These are phyloP conservation scores for Gulo gulo DNA, from an alignment of 2,113 vertebrate species.

Conservation along the genomic window DNA sequence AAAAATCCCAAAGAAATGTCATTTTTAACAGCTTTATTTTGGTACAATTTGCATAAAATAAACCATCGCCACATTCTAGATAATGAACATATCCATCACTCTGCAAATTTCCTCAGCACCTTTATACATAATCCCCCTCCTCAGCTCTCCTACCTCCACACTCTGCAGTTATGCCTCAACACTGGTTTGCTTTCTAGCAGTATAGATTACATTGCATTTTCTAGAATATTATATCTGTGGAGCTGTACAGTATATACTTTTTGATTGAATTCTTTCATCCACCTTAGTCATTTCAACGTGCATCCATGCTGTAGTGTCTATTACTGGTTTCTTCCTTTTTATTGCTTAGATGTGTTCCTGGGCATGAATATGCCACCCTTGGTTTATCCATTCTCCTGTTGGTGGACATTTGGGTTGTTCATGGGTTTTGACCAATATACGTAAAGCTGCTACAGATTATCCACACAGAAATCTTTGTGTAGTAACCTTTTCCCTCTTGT, in stretches of 20 bases:
- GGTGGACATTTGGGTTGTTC: not conserved
- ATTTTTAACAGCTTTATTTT: not conserved
- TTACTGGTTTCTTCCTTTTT: not conserved
- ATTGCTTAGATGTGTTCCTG: not conserved
- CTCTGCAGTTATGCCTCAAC: not conserved
- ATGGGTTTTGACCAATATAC: not conserved
- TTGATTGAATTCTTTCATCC: not conserved
- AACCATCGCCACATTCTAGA: not conserved
- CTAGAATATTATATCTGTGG: not conserved
- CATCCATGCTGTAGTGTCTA: not conserved
- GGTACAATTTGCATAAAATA: not conserved
- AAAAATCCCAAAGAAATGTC: not conserved
- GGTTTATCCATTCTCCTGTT: not conserved
- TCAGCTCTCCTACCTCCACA: not conserved
- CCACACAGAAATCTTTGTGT: not conserved
- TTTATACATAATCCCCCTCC: accelerated
- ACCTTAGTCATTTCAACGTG: not conserved
- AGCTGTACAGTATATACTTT: not conserved
- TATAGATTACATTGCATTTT: not conserved
- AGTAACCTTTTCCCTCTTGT: not conserved
- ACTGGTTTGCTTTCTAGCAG: not conserved
- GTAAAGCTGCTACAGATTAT: not conserved
- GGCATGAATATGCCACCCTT: not conserved
- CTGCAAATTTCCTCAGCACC: not conserved
- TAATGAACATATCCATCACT: not conserved